Evolutionary conservation across 2,888 invertebrate genomes (phyloP).

Genomic region (Metellina segmentata): DNA sequence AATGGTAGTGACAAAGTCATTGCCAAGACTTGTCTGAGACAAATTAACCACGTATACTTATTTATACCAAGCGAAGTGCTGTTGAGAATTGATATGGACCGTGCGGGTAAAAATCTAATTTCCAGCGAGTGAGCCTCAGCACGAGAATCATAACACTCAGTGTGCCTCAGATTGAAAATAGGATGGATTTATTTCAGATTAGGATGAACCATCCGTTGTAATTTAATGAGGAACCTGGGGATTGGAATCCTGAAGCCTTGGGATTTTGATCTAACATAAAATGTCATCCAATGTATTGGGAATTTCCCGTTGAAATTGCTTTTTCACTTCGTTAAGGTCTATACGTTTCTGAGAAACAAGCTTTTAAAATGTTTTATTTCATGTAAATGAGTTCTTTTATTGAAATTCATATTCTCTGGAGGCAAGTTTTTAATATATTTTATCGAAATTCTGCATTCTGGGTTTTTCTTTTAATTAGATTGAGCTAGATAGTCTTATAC

Average conservation of each 20-base stretch:
- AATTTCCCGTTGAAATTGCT: background rate
- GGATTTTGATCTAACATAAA: background rate
- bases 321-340: background rate
- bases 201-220: background rate
- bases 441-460: too few species aligned
- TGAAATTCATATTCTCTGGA: too few species aligned
- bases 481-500: too few species aligned
- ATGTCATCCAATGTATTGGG: background rate
- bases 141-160: background rate
- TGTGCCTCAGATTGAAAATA: too few species aligned
- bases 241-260: background rate
- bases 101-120: background rate
- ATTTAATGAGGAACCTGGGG: background rate
- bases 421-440: too few species aligned
- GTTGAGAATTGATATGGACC: background rate
- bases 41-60: background rate
- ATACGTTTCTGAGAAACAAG: background rate
- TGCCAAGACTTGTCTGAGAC: background rate
- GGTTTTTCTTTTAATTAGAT: too few species aligned
- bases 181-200: too few species aligned
- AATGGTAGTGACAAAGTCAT: slow-evolving; percentile 4
- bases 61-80: background rate
- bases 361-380: too few species aligned
- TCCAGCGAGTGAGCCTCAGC: background rate
- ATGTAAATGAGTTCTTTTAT: too few species aligned